Base-by-base conservation (phyloP, 30 jellyfish, hydroid and myxozoan genomes). In the Mastigias papua region DNA sequence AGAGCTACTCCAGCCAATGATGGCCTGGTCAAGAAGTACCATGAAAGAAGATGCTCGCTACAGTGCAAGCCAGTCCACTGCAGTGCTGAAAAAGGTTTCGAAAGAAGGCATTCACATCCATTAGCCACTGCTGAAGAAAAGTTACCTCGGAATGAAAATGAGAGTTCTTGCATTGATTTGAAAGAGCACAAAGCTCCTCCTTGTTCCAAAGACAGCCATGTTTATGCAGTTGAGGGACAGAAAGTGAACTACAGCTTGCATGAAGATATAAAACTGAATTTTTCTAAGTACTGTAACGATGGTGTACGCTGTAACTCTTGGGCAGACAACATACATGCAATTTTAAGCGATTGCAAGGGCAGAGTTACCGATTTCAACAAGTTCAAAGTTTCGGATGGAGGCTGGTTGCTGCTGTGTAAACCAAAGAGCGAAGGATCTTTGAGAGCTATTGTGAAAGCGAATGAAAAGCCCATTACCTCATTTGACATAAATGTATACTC, bases 351-450 rank as follows among this genome's bases (percentile, higher is more conserved):
- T 37, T 16, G 73, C 3, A 6, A 19, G n/a, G 86, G 71, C 1
- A 23, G 34, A 15, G 49, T 31, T 25, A 27, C 30, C 21, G 28
- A 28, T 11, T 75, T 75, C 75, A 75, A 75, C 62, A 48, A 35
- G 50, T 33, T 25, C 20, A 51, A 65, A 21, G 51, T 4, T n/a
- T 33, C 28, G 48, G 49, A 75, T 27, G 58, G 58, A 21, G 68
- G 86, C 70, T 75, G 86, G 86, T 9, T 7, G 71, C 28, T 75
- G 49, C 29, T 68, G 1, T 49, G 73, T 11, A 75, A 49, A 58
- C 73, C 71, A 1, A 13, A 10, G 10, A 20, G 71, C n/a, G 86
- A 51, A 25, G 86, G 86, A 23, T n/a, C 58, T 6, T 75, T 75
- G 16, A n/a, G 50, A 51, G 86, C 71, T 1, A 31, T 20, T 46